phyloP scores from a whole-genome alignment of 2,888 invertebrate species.

The Allacma fusca region DNA sequence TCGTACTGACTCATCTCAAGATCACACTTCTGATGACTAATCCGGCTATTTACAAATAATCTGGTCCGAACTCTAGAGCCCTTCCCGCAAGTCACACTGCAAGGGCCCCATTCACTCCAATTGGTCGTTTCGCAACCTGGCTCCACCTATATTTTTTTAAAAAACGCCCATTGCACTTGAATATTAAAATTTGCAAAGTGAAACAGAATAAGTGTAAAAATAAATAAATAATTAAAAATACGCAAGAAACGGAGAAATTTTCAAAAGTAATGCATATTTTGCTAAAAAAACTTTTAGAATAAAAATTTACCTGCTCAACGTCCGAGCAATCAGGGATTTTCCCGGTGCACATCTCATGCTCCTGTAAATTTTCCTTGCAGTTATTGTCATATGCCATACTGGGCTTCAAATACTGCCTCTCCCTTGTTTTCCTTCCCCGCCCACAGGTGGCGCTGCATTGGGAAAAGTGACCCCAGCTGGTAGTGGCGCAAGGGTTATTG shows the following conservation, averaged over 20 bases:
- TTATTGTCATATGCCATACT: conserved; percentile 68
- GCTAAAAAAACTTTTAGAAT: too few species aligned
- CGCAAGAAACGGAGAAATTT: too few species aligned
- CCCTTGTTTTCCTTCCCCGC: conserved; percentile 68
- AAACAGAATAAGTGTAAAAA: too few species aligned
- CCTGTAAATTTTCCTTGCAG: conserved; percentile 65
- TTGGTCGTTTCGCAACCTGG: conserved; percentile 72
- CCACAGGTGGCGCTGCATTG: conserved; percentile 66
- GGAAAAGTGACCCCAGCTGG: conserved; percentile 65
- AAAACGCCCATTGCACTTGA: too few species aligned
- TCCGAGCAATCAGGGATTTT: conserved; percentile 47
- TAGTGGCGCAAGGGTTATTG: conserved; percentile 64
- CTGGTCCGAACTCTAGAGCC: conserved; percentile 74
- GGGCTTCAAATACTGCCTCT: conserved; percentile 69
- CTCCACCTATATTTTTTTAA: too few species aligned
- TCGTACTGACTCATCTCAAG: conserved; percentile 62
- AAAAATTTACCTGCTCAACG: conserved; percentile 40
- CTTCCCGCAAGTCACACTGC: conserved; percentile 80
- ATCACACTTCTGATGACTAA: conserved; percentile 63
- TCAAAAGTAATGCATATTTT: too few species aligned
- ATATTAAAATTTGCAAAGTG: too few species aligned
- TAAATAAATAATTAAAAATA: too few species aligned
- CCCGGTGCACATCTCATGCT: conserved; percentile 50
- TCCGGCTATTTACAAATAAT: conserved; percentile 61
- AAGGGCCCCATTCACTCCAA: conserved; percentile 86